Percentiles rank a stretch among this genome's conserved stretches.
These are phyloP conservation scores for Bradynema listronoti DNA, from an alignment of 1,140 invertebrate genomes.

Conservation along the genomic window DNA sequence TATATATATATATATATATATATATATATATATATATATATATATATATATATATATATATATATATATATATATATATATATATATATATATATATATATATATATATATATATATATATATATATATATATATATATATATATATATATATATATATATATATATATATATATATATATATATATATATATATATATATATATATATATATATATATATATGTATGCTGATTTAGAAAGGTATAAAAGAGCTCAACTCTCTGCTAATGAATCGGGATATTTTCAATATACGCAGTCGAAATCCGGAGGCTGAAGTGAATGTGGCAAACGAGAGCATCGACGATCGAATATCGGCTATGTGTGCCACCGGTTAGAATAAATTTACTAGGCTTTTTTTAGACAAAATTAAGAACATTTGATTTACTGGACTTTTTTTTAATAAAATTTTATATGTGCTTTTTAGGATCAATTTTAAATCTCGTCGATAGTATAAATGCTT, in stretches of 20 bases:
- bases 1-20: too few relatives aligned
- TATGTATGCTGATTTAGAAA: slow-evolving; percentile 18
- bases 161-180: too few relatives aligned
- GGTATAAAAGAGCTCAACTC: slow-evolving; percentile 35
- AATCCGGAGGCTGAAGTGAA: slow-evolving; percentile 25
- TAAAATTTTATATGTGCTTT: slow-evolving; percentile 3
- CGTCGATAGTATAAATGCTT: slow-evolving; percentile 38
- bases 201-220: neutral
- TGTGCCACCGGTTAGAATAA: slow-evolving; percentile 27
- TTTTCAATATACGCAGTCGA: slow-evolving; percentile 23
- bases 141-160: too few relatives aligned
- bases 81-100: too few relatives aligned
- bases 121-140: too few relatives aligned
- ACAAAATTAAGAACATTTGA: neutral
- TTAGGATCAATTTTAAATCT: slow-evolving; percentile 40
- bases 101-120: too few relatives aligned
- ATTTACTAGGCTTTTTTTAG: neutral
- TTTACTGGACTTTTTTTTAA: neutral
- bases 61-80: too few relatives aligned
- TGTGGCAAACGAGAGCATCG: slow-evolving; percentile 35
- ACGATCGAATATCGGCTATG: slow-evolving; percentile 37
- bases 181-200: too few relatives aligned
- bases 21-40: too few relatives aligned
- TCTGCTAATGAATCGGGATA: slow-evolving; percentile 31
- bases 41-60: too few relatives aligned